Base-by-base conservation (phyloP, 2,888 invertebrate species). In the Melipona bicolor region DNA sequence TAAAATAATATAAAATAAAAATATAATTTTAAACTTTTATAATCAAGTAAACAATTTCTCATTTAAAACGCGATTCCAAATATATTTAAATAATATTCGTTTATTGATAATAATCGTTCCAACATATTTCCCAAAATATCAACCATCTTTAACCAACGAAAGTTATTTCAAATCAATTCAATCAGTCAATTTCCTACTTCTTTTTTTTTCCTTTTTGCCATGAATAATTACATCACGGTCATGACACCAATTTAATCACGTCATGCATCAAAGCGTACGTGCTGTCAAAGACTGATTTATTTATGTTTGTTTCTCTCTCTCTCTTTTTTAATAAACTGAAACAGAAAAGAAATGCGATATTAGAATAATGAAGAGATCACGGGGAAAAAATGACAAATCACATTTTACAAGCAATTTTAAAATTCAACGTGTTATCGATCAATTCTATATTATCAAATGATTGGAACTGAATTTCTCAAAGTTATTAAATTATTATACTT, bases 1-100 rank as follows among this genome's bases (percentile, higher is more conserved):
- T 24, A 24, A 24, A 24, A 24, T 24, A 24, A 24, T 24, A 24
- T 1, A 36, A 1, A 9, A 36, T 43, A 9, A 9, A 43, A 9
- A 43, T 43, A 9, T 9, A 43, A 43, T 9, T 43, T 43, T 43
- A 43, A 9, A 9, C 0, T 43, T 9, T 43, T 43, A 43, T 43
- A 43, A 43, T 43, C 9, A 43, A 43, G 43, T 43, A 43, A 43
- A 43, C 9, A 36, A 36, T 43, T 43, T 43, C 9, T 36, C 36
- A 9, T 36, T 36, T 36, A 36, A 36, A 36, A 36, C 36, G 36
- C 36, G 36, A 52, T n/a, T n/a, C n/a, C n/a, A n/a, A 73, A 68
- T 73, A 24, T 72, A 72, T 81, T 79, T 68, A 72, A 81, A 81
- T 79, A 79, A 68, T 4, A 27, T 49, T 50, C 13, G 19, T 43